These are phyloP conservation scores for Protomyctophum bolini DNA, from an alignment of 2,113 vertebrate species.

Conservation along the genomic window DNA sequence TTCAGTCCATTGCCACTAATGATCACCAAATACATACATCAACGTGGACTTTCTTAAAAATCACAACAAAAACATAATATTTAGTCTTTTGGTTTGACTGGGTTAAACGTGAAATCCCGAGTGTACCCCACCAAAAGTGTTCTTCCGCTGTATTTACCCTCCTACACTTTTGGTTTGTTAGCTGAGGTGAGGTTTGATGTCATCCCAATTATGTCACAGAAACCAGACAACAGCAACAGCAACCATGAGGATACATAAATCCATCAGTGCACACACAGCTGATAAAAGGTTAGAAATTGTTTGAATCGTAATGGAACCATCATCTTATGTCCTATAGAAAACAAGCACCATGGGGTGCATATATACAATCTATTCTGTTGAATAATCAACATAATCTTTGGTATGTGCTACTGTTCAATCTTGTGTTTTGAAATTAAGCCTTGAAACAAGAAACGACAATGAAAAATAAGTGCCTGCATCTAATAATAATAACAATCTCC, in stretches of 20 bases:
- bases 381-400: slow-evolving; percentile 40
- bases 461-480: slow-evolving; percentile 35
- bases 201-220: slow-evolving; percentile 61
- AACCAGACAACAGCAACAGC: slow-evolving; percentile 30
- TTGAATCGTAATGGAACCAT: slow-evolving; percentile 27
- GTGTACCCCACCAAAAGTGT: neutral
- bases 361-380: neutral
- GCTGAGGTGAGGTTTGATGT: slow-evolving; percentile 11
- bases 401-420: slow-evolving; percentile 32
- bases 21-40: slow-evolving; percentile 5
- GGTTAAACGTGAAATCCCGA: too few relatives aligned
- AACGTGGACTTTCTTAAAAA: neutral
- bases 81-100: neutral
- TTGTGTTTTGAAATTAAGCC: slow-evolving; percentile 4
- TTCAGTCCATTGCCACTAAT: neutral
- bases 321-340: slow-evolving; percentile 24
- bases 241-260: slow-evolving; percentile 38
- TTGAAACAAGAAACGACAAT: slow-evolving; percentile 41
- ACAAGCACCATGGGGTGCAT: neutral
- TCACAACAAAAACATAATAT: neutral
- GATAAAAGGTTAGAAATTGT: slow-evolving; percentile 36
- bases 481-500: slow-evolving; percentile 35
- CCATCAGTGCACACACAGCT: slow-evolving; percentile 19
- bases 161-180: neutral
- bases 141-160: neutral